Base-by-base conservation (phyloP, 2,113 vertebrate genomes). In the Thalassarche chlororhynchos region DNA sequence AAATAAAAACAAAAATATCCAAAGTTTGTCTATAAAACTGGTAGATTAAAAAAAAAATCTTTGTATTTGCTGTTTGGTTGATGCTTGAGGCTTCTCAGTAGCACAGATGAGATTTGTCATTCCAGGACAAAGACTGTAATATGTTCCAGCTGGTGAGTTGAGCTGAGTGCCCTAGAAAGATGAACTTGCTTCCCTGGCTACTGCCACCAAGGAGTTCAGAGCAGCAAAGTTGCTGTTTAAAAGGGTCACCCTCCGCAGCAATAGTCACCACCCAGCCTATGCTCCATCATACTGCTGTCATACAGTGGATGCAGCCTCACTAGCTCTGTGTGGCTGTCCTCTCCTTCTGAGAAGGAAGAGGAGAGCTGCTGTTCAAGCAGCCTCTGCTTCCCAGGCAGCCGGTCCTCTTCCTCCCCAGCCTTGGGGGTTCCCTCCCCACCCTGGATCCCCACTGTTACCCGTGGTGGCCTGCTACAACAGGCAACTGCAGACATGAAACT, bases 211-310 rank as follows among this genome's bases (percentile, higher is more conserved):
- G 18, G 36, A 61, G 5, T 8, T 55, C 21, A 6, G 61, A 64
- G 47, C 11, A 57, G 58, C 21, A 55, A 51, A 36, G 57, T 25
- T 58, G 21, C 42, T 38, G 29, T 80, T 86, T 55, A 13, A 38
- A 80, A 52, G 32, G 7, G 8, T 90, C 25, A 34, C 24, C 12
- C 2, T 61, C 42, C 51, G 40, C 51, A 76, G 21, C n/a, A 52
- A 2, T 28, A 34, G 21, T 52, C 29, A 25, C 34, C 5, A 6
- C 23, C 26, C n/a, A 23, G 46, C 52, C n/a, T 19, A 11, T 1
- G 0, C 47, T 70, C 40, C 31, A 47, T 0, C 57, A 34, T 34
- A 36, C 18, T 4, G 1, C 36, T 49, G n/a, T 24, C 9, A 1
- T 7, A 2, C 3, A 51, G 29, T 5, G 17, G 38, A 5, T 58